Conservation (phyloP, 2,113 vertebrate genomes). For the Aegypius monachus region DNA sequence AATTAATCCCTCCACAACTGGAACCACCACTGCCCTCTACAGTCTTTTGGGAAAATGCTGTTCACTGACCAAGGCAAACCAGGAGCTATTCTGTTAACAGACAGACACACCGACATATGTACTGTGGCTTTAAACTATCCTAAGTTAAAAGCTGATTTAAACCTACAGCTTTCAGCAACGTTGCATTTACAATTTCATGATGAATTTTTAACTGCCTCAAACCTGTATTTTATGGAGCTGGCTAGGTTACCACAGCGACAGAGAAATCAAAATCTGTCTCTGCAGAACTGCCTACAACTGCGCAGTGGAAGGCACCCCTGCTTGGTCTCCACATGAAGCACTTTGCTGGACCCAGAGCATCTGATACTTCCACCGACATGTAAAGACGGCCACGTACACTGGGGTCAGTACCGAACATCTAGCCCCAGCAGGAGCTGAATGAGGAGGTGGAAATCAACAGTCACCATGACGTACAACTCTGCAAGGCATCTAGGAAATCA, state of each 20-base stretch:
- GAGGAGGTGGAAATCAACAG: neutral
- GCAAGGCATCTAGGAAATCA: neutral
- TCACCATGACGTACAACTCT: neutral
- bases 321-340: neutral
- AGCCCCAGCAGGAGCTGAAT: neutral
- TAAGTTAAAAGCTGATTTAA: neutral
- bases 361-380: neutral
- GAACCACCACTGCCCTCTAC: slow-evolving; percentile 59
- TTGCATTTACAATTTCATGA: neutral
- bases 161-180: neutral
- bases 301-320: neutral
- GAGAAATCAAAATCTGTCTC: neutral
- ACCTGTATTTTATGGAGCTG: neutral
- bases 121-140: neutral
- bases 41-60: neutral
- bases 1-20: neutral
- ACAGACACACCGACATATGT: accelerated
- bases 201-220: neutral
- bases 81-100: neutral
- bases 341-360: neutral
- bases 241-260: neutral
- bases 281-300: neutral
- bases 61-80: neutral
- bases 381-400: neutral
- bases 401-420: neutral